These are phyloP conservation scores for Epistrophe eligans DNA, from an alignment of 2,888 invertebrate species.

Conservation along the genomic window DNA sequence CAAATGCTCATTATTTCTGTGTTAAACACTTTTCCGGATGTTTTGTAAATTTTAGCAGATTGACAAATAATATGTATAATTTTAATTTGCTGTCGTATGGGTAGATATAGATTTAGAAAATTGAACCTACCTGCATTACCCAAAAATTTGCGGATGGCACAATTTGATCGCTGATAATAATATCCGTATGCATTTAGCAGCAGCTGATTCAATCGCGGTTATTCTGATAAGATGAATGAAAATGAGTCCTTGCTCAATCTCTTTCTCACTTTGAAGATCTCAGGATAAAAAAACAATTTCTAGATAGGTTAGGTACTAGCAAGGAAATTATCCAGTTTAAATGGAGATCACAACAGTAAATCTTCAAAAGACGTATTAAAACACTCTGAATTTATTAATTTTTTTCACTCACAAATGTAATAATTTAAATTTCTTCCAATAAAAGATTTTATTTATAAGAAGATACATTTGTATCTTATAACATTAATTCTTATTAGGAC, in stretches of 20 bases:
- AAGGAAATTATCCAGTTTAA: conserved; percentile 25
- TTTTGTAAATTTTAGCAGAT: neutral
- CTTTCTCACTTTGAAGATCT: conserved; percentile 28
- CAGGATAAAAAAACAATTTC: neutral
- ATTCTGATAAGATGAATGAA: conserved; percentile 25
- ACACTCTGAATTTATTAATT: neutral
- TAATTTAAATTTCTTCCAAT: neutral
- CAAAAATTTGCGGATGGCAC: conserved; percentile 84
- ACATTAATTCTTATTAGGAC: conserved; percentile 35
- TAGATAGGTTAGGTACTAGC: no score
- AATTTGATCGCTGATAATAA: conserved; percentile 84
- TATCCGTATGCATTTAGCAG: conserved; percentile 84
- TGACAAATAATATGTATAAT: neutral
- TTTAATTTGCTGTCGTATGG: neutral
- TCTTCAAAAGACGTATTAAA: neutral
- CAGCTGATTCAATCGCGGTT: conserved; percentile 48
- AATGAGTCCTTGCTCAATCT: conserved; percentile 24
- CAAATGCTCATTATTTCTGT: conserved; percentile 20
- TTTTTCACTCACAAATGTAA: neutral
- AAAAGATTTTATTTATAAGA: conserved; percentile 6
- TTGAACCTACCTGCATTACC: conserved; percentile 84
- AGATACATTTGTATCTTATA: conserved; percentile 42
- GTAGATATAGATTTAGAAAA: neutral
- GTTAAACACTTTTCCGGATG: conserved; percentile 17
- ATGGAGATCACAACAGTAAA: conserved; percentile 10